Evolutionary conservation across 2,888 invertebrate species (phyloP).

Genomic region (Pyrocoelia pectoralis): DNA sequence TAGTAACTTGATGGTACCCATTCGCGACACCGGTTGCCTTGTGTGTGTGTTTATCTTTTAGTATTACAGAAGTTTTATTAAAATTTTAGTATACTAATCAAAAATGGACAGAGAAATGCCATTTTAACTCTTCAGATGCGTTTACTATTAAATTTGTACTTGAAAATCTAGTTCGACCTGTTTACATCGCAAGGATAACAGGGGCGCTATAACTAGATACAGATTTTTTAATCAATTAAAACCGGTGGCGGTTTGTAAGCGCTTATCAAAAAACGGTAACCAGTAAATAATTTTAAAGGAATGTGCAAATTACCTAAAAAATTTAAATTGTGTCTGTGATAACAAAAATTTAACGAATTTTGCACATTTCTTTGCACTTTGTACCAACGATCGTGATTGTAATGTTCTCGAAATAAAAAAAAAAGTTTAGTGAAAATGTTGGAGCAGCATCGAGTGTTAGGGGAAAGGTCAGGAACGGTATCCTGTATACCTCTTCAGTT

Average conservation of each 20-base stretch:
- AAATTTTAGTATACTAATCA: too few species aligned
- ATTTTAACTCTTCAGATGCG: too few species aligned
- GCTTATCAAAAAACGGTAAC: background rate
- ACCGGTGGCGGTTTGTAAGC: constrained; percentile 2
- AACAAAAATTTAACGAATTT: background rate
- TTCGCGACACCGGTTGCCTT: constrained; percentile 11
- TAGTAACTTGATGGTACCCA: constrained; percentile 19
- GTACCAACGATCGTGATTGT: constrained; percentile 4
- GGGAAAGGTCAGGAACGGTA: constrained; percentile 56
- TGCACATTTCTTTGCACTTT: constrained; percentile 17
- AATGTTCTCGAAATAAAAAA: too few species aligned
- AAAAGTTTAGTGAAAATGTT: constrained; percentile 48
- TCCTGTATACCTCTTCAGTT: constrained; percentile 64
- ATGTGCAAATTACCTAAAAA: constrained; percentile 2
- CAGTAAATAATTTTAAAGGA: background rate
- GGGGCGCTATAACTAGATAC: constrained; percentile 30
- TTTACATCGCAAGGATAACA: constrained; percentile 43
- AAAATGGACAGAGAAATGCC: too few species aligned
- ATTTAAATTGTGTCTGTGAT: background rate
- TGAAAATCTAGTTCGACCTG: constrained; percentile 59
- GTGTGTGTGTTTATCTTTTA: background rate
- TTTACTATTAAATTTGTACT: constrained; percentile 44
- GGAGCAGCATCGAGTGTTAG: constrained; percentile 44
- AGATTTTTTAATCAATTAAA: constrained; percentile 19
- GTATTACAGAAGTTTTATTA: background rate